Evolutionary conservation across 2,888 invertebrate species (phyloP), one percentile per base, ranked within the genome.

Genomic region (Lordiphosa andalusiaca): DNA sequence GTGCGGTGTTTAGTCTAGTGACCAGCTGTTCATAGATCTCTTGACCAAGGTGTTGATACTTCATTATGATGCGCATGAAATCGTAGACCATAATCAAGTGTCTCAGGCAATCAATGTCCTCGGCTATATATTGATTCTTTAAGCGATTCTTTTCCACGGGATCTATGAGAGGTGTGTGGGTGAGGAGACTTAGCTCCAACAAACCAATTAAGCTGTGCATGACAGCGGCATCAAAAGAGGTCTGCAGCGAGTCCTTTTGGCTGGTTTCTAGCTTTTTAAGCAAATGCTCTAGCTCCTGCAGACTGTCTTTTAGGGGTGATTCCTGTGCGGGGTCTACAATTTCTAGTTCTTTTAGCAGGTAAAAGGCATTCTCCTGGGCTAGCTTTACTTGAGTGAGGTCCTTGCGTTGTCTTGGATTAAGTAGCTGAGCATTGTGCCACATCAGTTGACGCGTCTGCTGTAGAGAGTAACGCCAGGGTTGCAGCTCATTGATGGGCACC

Each of bases 81-180:
- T 92, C 91, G 66, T 93, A 93, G 13, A 91, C 90, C 7, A 91
- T 90, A 6, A 92, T 89, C 44, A 94, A 87, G 7, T 90, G 90
- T 9, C 91, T 90, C 35, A 93, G 91, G 77, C 92, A 92, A 16
- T 88, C 86, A 2, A 95, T 92, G 86, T 96, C 95, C 73, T 95
- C 93, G 21, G 91, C 88, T 10, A 93, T 90, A 70, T 96, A 95
- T 41, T 92, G 88, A 7, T 93, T 91, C 89, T 95, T 95, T 0
- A 96, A 88, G 0, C 92, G 91, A 67, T 93, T 92, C 88, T 96
- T 96, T 57, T 94, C 93, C 0, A 95, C 93, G 0, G 97, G 96
- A 90, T 98, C 98, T 4, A 97, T 93, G 0, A 92, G 88, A 13
- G 93, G 94, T 9, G 94, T 90, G 85, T 92, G 91, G 0, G 92